A percentile compares a stretch with the other conserved stretches of the same genome.
Evolutionary conservation across 92 coral and sea anemone genomes (phyloP).

Genomic region (Anthopleura xanthogrammica): DNA sequence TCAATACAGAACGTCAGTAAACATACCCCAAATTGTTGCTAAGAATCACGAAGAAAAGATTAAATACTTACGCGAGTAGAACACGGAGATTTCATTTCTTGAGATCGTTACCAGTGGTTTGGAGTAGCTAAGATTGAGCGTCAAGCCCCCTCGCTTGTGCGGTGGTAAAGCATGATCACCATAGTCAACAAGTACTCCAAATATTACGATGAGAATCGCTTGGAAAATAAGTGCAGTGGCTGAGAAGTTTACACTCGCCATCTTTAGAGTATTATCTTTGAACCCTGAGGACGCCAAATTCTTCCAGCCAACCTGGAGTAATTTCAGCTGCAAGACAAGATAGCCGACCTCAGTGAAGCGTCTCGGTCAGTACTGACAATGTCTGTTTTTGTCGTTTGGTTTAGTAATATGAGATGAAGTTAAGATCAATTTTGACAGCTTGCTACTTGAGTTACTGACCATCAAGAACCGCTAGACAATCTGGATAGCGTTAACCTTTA

Average conservation of each 20-base stretch:
- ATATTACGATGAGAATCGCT: constrained; percentile 54
- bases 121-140: constrained; percentile 5
- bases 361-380: background rate
- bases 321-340: too few species aligned
- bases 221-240: constrained; percentile 49
- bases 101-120: constrained; percentile 21
- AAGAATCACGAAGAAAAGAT: background rate
- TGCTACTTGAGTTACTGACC: background rate
- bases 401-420: background rate
- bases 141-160: constrained; percentile 30
- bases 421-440: background rate
- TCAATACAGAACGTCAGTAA: too few species aligned
- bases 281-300: background rate
- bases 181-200: constrained; percentile 67
- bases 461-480: background rate
- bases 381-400: background rate
- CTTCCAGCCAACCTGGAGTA: background rate
- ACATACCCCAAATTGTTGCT: background rate
- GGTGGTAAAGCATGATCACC: constrained; percentile 65
- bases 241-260: constrained; percentile 54
- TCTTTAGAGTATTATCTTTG: background rate
- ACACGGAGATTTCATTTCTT: constrained; percentile 51
- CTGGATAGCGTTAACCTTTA: background rate
- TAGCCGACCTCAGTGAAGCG: background rate
- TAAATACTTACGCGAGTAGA: constrained; percentile 60